phyloP scores from a whole-genome alignment of 2,888 invertebrate species.

The Drosophila mettleri region DNA sequence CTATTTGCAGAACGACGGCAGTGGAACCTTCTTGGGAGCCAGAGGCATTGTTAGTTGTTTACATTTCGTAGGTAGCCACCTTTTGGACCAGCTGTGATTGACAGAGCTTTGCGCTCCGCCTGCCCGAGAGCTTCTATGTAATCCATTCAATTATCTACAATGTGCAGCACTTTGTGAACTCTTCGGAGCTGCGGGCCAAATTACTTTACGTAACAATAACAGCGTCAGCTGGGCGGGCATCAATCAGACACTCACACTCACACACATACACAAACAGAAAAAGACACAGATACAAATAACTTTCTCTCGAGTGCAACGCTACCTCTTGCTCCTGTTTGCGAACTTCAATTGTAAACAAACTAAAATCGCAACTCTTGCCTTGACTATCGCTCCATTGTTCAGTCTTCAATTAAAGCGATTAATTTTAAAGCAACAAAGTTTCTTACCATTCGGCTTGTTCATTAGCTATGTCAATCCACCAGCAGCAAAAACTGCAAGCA shows the following conservation, averaged over 20 bases:
- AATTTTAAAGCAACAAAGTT: slow-evolving; percentile 57
- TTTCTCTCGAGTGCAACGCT: slow-evolving; percentile 41
- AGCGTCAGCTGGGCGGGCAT: slow-evolving; percentile 35
- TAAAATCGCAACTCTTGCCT: slow-evolving; percentile 44
- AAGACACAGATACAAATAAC: slow-evolving; percentile 39
- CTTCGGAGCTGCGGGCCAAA: slow-evolving; percentile 41
- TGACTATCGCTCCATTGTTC: slow-evolving; percentile 29
- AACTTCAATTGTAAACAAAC: slow-evolving; percentile 65
- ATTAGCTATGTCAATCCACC: slow-evolving; percentile 47
- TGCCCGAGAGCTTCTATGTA: slow-evolving; percentile 35
- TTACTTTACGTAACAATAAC: slow-evolving; percentile 32
- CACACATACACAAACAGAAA: not conserved
- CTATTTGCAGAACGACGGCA: slow-evolving; percentile 61
- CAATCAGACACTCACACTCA: slow-evolving; percentile 38
- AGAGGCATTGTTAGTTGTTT: slow-evolving; percentile 65
- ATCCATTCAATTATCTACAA: slow-evolving; percentile 62
- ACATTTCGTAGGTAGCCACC: slow-evolving; percentile 45
- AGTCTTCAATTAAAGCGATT: slow-evolving; percentile 78
- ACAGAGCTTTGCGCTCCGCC: slow-evolving; percentile 5
- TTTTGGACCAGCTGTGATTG: not conserved
- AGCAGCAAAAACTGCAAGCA: not conserved
- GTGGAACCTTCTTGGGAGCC: slow-evolving; percentile 38
- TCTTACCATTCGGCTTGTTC: slow-evolving; percentile 46
- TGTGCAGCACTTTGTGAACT: slow-evolving; percentile 65
- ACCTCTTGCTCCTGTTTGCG: slow-evolving; percentile 14